Evolutionary conservation across 2,797 vertebrate genomes (phyloP).

Genomic region (Ptychadena robeensis): DNA sequence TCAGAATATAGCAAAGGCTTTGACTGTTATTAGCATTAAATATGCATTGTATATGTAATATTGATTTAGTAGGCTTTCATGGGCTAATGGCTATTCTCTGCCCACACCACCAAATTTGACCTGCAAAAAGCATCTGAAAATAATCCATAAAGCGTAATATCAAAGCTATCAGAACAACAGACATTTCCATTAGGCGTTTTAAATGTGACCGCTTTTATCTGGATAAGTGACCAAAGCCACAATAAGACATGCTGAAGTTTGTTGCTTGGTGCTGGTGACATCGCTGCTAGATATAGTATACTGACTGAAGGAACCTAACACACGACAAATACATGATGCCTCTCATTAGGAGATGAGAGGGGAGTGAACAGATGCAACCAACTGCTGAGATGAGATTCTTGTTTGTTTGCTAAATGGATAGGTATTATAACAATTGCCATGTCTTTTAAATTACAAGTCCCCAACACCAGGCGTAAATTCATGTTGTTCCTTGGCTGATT

Average conservation of each 20-base stretch:
- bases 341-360: too few species aligned
- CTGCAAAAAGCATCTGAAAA: constrained; percentile 48
- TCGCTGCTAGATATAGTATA: background rate
- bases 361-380: too few species aligned
- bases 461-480: too few species aligned
- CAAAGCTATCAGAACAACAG: constrained; percentile 38
- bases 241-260: constrained; percentile 29
- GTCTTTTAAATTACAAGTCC: too few species aligned
- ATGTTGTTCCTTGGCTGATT: too few species aligned
- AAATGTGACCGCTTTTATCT: constrained; percentile 33
- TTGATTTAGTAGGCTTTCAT: constrained; percentile 51
- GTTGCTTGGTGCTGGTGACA: constrained; percentile 5
- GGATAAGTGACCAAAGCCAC: constrained; percentile 38
- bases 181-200: constrained; percentile 44
- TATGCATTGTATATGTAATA: constrained; percentile 59
- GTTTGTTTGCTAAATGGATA: too few species aligned
- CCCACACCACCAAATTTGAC: constrained; percentile 41
- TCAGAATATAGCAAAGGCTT: constrained; percentile 48
- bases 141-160: constrained; percentile 43
- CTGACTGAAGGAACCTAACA: background rate
- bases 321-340: too few species aligned
- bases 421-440: too few species aligned
- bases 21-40: constrained; percentile 60
- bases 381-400: too few species aligned
- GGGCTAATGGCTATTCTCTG: constrained; percentile 48